These are phyloP conservation scores for Sturnira hondurensis DNA, from an alignment of 2,113 vertebrate genomes.

Conservation along the genomic window DNA sequence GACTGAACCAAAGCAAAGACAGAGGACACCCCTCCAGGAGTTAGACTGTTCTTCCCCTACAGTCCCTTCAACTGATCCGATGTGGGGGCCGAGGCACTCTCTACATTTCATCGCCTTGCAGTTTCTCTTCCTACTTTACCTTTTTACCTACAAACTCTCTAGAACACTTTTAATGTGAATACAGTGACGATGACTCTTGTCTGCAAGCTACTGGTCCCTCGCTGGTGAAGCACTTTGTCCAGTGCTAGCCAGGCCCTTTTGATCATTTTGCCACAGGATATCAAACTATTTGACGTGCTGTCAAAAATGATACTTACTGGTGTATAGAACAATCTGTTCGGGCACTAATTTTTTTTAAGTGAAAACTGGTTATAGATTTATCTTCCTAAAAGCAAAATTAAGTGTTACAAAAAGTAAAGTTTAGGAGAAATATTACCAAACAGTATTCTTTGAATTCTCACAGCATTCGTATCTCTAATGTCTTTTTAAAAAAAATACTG, in stretches of 20 bases:
- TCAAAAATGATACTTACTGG: neutral
- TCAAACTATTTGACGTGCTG: neutral
- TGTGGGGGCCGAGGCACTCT: rapidly evolving
- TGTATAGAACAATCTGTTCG: neutral
- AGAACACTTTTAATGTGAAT: neutral
- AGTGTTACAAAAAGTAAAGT: neutral
- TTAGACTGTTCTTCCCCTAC: neutral
- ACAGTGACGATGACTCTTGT: neutral
- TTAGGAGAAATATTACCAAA: neutral
- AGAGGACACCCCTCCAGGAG: rapidly evolving
- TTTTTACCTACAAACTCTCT: neutral
- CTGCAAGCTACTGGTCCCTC: neutral
- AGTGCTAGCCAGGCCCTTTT: neutral
- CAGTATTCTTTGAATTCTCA: neutral
- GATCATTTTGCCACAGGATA: neutral
- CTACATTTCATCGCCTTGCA: neutral
- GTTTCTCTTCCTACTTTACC: neutral
- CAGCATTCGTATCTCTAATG: neutral
- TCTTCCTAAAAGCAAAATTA: neutral
- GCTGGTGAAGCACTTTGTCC: neutral
- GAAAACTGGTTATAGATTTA: neutral
- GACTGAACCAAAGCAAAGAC: neutral
- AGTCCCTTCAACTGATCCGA: neutral
- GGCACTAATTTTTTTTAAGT: neutral
- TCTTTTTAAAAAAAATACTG: no score